Percentiles rank a stretch among this genome's conserved stretches.
Evolutionary conservation across 2,113 vertebrate genomes (phyloP).

Genomic region (Donacobius atricapilla): DNA sequence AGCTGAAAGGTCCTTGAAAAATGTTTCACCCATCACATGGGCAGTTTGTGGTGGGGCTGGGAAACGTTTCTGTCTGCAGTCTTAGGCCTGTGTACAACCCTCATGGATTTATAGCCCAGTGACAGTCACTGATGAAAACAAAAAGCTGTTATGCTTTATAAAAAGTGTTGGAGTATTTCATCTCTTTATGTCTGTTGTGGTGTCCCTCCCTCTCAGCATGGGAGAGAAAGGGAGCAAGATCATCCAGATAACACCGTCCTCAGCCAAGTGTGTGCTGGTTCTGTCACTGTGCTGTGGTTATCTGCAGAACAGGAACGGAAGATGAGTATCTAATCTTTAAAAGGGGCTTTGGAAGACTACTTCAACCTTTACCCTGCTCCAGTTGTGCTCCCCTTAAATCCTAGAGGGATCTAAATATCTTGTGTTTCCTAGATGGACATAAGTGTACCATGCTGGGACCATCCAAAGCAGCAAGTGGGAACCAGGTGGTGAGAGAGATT

Average conservation of each 20-base stretch:
- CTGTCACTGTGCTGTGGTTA: background rate
- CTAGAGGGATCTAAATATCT: slow-evolving; percentile 10
- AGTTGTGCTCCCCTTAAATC: background rate
- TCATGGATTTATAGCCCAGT: background rate
- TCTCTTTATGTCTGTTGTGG: background rate
- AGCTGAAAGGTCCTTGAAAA: background rate
- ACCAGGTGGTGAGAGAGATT: background rate
- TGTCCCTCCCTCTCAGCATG: slow-evolving; percentile 24
- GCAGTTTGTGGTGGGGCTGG: background rate
- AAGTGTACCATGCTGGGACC: background rate
- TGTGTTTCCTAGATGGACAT: background rate
- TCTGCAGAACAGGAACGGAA: slow-evolving; percentile 16
- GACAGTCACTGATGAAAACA: background rate
- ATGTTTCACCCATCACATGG: background rate
- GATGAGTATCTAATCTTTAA: background rate
- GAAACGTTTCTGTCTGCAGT: background rate
- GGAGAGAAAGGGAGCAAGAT: background rate
- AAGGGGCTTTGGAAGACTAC: slow-evolving; percentile 30
- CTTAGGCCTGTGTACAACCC: background rate
- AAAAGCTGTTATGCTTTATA: background rate
- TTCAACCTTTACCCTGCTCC: background rate
- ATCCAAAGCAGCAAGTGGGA: background rate
- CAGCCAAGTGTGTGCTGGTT: background rate
- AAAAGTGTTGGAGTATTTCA: background rate
- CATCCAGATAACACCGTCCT: background rate